Evolutionary conservation across 2,113 vertebrate genomes (phyloP).

Genomic region (Henicopernis longicauda): DNA sequence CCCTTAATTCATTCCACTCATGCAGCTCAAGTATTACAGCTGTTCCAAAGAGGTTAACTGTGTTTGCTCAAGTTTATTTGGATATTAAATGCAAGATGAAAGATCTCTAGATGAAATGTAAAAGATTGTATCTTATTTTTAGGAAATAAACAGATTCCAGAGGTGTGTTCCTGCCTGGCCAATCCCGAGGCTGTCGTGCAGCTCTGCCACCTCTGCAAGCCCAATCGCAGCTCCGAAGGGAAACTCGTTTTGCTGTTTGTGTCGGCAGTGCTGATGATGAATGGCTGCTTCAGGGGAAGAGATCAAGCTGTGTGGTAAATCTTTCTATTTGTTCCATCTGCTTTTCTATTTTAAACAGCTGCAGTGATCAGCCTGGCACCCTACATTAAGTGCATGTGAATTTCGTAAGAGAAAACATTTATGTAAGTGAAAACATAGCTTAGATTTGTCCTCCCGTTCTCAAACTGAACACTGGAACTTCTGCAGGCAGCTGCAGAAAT

Average conservation of each 20-base stretch:
- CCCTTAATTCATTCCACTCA: neutral
- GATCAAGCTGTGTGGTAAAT: constrained; percentile 39
- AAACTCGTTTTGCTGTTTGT: constrained; percentile 76
- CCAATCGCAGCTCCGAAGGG: constrained; percentile 41
- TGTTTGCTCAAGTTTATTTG: constrained; percentile 3
- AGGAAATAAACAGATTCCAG: constrained; percentile 79
- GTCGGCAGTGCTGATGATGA: constrained; percentile 60
- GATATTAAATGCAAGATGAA: constrained; percentile 24
- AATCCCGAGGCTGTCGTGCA: constrained; percentile 61
- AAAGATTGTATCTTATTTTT: constrained; percentile 37
- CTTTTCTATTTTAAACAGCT: constrained; percentile 60
- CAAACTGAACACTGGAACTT: neutral
- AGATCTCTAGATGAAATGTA: neutral
- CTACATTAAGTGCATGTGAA: neutral
- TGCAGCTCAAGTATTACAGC: neutral
- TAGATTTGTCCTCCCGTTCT: neutral
- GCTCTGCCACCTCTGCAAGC: constrained; percentile 3
- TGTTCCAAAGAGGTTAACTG: neutral
- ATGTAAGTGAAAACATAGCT: neutral
- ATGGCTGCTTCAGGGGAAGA: constrained; percentile 55
- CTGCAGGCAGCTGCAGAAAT: neutral
- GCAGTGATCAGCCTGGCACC: neutral
- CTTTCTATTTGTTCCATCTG: constrained; percentile 43
- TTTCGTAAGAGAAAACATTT: constrained; percentile 21
- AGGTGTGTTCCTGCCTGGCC: constrained; percentile 79